Conservation (phyloP, 2,113 vertebrate species). For the Crotalus viridis region DNA sequence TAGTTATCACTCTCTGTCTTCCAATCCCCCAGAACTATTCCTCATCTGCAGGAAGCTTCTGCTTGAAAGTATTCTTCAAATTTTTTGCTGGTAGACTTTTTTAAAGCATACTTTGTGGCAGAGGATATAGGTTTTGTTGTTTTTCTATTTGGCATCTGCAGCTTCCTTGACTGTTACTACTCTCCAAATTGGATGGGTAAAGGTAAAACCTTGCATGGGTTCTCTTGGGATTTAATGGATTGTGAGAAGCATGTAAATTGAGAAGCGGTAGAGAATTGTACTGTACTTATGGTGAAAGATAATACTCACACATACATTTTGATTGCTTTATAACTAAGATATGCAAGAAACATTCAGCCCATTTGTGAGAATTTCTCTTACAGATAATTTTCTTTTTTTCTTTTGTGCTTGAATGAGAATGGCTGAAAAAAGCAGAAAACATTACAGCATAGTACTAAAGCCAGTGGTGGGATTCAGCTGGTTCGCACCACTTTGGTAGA, state of each 20-base stretch:
- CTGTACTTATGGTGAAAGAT: background rate
- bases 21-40: background rate
- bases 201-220: background rate
- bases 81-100: background rate
- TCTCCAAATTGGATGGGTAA: background rate
- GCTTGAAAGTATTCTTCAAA: background rate
- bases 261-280: background rate
- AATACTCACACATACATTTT: background rate
- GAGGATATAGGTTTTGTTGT: background rate
- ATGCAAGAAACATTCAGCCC: background rate
- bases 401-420: background rate
- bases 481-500: too few relatives aligned
- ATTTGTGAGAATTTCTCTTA: background rate
- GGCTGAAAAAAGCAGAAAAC: background rate
- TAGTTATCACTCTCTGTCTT: background rate
- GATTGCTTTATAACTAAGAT: background rate
- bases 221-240: background rate
- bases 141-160: background rate
- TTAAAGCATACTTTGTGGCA: background rate
- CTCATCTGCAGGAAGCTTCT: background rate
- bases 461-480: too few relatives aligned
- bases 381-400: background rate
- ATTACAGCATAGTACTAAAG: background rate
- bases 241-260: background rate
- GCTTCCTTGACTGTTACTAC: background rate